phyloP scores from a whole-genome alignment of 2,888 invertebrate species.

The Druceiella hillmani region DNA sequence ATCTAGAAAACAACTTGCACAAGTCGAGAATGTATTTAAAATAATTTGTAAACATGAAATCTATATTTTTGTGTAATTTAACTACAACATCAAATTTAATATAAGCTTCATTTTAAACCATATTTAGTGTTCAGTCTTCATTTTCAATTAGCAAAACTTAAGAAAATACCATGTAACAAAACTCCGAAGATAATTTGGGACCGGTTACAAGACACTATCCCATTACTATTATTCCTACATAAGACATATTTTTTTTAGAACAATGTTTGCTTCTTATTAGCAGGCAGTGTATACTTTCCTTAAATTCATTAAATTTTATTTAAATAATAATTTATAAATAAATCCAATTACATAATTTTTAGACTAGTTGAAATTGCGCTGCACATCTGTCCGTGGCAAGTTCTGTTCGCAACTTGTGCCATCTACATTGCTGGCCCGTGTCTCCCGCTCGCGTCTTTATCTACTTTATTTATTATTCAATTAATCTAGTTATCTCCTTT shows the following conservation, averaged over 20 bases:
- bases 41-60: no score
- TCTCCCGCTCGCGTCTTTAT: constrained; percentile 11
- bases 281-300: constrained; percentile 33
- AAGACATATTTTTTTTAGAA: constrained; percentile 15
- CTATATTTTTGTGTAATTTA: no score
- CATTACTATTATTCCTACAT: no score
- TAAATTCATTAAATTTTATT: constrained; percentile 31
- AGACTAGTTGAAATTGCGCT: constrained; percentile 31
- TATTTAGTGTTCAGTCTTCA: constrained; percentile 52
- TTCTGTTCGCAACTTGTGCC: constrained; percentile 21
- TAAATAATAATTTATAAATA: constrained; percentile 34
- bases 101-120: no score
- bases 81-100: no score
- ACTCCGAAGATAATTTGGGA: no score
- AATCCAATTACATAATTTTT: constrained; percentile 33
- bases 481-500: constrained; percentile 6
- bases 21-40: no score
- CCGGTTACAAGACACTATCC: no score
- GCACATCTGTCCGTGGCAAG: constrained; percentile 19
- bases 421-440: constrained; percentile 23
- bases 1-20: no score
- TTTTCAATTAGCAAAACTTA: constrained; percentile 42
- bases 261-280: constrained; percentile 24
- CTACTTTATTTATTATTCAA: constrained; percentile 14
- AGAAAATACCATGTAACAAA: constrained; percentile 32